Evolutionary conservation across 2,113 vertebrate genomes (phyloP).

Genomic region (Vidua macroura): DNA sequence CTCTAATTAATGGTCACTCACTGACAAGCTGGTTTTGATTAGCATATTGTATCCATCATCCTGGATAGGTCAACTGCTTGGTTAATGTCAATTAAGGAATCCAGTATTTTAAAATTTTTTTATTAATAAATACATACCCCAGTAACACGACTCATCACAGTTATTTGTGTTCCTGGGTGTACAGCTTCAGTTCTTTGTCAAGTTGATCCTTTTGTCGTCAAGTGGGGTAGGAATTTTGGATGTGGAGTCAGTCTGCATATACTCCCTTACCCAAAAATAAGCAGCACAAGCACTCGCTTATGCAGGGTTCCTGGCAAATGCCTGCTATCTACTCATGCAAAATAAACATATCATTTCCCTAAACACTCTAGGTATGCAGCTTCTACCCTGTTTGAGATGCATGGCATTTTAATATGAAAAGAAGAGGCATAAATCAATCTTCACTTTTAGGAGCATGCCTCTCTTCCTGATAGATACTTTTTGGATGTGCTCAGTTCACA

Average conservation of each 20-base stretch:
- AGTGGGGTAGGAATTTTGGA: neutral
- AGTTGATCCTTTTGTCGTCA: neutral
- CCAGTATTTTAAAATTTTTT: neutral
- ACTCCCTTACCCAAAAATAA: slow-evolving; percentile 5
- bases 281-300: neutral
- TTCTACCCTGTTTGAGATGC: neutral
- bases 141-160: neutral
- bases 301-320: neutral
- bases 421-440: neutral
- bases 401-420: neutral
- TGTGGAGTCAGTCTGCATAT: neutral
- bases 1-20: neutral
- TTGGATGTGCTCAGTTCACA: neutral
- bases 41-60: neutral
- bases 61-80: neutral
- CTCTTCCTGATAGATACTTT: neutral
- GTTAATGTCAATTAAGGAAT: neutral
- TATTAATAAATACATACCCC: neutral
- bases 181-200: neutral
- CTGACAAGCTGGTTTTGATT: neutral
- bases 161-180: neutral
- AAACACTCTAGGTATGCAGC: neutral
- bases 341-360: neutral
- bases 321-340: neutral
- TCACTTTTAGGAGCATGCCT: neutral